Evolutionary conservation across 1,140 invertebrate species (phyloP).

Genomic region (Pseudomyrmex concolor): DNA sequence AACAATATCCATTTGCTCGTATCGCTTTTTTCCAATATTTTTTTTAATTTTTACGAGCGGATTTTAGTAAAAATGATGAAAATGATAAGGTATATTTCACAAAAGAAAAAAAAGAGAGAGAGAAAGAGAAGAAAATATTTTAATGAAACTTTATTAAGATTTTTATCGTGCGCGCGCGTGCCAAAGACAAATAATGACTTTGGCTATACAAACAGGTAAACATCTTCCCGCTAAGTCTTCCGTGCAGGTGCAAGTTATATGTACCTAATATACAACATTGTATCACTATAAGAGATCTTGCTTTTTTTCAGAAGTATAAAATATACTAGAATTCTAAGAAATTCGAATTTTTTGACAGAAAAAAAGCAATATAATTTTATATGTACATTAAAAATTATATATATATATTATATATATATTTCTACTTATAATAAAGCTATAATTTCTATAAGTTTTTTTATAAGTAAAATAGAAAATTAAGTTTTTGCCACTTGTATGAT

Average conservation of each 20-base stretch:
- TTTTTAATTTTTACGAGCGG: too few species aligned
- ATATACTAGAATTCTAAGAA: not conserved
- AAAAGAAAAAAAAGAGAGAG: not conserved
- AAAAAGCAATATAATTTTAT: too few species aligned
- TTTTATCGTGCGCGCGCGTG: slow-evolving; percentile 65
- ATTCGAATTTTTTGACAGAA: not conserved
- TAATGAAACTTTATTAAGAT: slow-evolving; percentile 82
- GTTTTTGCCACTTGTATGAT: not conserved
- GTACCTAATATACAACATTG: slow-evolving; percentile 26
- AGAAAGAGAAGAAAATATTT: slow-evolving; percentile 62
- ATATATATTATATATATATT: slow-evolving; percentile 33
- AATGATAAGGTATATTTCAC: too few species aligned
- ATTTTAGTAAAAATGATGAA: too few species aligned
- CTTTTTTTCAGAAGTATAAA: slow-evolving; percentile 2
- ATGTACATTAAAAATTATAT: not conserved
- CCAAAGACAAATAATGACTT: slow-evolving; percentile 76
- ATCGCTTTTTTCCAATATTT: too few species aligned
- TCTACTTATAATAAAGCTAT: slow-evolving; percentile 21
- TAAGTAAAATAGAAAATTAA: not conserved
- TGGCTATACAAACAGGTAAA: slow-evolving; percentile 76
- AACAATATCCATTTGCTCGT: too few species aligned
- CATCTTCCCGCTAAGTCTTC: slow-evolving; percentile 59
- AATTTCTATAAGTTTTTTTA: slow-evolving; percentile 8
- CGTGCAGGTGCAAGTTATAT: slow-evolving; percentile 56
- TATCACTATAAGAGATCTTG: not conserved